Conservation (phyloP, 2,113 vertebrate genomes). For the Hippolais icterina region DNA sequence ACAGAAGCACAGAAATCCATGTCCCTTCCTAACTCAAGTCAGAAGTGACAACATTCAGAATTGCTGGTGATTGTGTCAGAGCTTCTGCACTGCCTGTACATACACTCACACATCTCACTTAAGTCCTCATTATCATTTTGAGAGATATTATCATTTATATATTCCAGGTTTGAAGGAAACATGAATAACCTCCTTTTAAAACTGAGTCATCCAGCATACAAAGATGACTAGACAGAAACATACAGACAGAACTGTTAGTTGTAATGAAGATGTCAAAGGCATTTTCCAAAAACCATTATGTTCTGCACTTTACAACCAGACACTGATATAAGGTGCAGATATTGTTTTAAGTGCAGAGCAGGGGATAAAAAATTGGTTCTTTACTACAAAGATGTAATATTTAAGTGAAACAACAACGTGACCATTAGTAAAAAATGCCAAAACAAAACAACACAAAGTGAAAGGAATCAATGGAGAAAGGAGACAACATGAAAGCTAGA, state of each 20-base stretch:
- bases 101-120: not conserved
- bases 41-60: not conserved
- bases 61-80: not conserved
- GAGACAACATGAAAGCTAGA: not conserved
- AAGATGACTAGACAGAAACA: slow-evolving; percentile 11
- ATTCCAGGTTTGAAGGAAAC: not conserved
- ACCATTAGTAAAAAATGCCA: not conserved
- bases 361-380: not conserved
- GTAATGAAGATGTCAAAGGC: not conserved
- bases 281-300: not conserved
- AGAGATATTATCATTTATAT: not conserved
- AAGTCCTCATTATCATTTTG: not conserved
- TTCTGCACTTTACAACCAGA: not conserved
- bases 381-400: not conserved
- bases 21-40: not conserved
- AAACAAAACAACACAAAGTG: not conserved
- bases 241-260: not conserved
- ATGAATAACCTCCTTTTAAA: not conserved
- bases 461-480: not conserved
- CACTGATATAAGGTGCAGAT: not conserved
- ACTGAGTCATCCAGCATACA: not conserved
- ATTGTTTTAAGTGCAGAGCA: not conserved
- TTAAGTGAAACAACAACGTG: not conserved
- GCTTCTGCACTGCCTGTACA: not conserved
- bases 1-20: not conserved